These are phyloP conservation scores for Dipodomys spectabilis DNA, from an alignment of 2,113 vertebrate species.

Conservation along the genomic window DNA sequence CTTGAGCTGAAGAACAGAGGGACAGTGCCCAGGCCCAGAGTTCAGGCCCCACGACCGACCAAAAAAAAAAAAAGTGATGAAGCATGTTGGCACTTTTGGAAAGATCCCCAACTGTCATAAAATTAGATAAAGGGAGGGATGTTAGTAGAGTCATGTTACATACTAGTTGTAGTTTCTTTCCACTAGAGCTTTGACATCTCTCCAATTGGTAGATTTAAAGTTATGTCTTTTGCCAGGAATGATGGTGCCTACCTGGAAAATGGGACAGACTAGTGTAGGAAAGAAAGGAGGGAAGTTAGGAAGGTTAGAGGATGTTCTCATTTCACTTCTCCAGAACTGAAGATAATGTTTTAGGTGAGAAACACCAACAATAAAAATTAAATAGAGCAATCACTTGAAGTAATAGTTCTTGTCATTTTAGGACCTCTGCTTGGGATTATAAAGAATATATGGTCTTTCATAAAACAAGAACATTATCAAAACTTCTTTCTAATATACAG, in stretches of 20 bases:
- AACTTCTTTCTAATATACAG: not conserved
- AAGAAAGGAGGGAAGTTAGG: no score
- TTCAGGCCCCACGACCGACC: no score
- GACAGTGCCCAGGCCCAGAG: no score
- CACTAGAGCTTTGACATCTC: not conserved
- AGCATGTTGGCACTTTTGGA: not conserved
- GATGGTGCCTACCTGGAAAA: no score
- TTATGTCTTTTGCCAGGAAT: not conserved
- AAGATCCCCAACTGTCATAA: not conserved
- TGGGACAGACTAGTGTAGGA: no score
- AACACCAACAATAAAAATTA: no score
- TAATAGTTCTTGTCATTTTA: no score
- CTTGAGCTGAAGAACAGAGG: no score
- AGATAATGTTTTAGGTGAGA: no score
- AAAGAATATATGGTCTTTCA: not conserved
- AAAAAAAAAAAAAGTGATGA: not conserved
- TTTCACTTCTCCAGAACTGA: no score
- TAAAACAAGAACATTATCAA: no score
- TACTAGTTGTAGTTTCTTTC: conserved; percentile 39
- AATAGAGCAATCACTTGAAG: not conserved
- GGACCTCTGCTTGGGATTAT: not conserved
- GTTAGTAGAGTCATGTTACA: not conserved
- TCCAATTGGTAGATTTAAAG: not conserved
- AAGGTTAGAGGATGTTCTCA: no score
- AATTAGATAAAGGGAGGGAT: not conserved